These are phyloP conservation scores for Machimus atricapillus DNA, from an alignment of 2,888 invertebrate genomes.

Conservation along the genomic window DNA sequence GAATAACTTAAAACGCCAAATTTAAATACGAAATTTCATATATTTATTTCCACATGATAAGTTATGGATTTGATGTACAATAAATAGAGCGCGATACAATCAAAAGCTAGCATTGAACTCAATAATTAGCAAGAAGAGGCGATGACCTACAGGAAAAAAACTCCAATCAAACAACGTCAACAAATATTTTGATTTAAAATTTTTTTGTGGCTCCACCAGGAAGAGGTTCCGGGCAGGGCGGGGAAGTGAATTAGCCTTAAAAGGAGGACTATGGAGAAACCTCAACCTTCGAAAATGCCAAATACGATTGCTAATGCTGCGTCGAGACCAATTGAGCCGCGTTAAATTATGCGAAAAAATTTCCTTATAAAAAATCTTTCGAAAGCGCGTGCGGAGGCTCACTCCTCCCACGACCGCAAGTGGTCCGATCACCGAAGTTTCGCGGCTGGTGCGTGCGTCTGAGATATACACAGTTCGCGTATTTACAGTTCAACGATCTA, in stretches of 20 bases:
- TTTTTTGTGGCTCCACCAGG: background rate
- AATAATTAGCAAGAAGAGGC: background rate
- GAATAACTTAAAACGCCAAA: background rate
- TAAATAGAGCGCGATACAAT: slow-evolving; percentile 1
- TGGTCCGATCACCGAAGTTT: background rate
- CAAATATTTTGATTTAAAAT: background rate
- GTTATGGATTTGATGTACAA: slow-evolving; percentile 14
- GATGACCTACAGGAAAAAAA: background rate
- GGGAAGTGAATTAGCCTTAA: background rate
- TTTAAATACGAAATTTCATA: background rate
- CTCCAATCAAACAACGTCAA: background rate
- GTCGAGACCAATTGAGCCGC: background rate
- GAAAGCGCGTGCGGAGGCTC: background rate
- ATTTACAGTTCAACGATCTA: slow-evolving; percentile 7
- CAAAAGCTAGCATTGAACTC: background rate
- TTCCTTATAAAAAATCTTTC: background rate
- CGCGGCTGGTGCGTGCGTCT: background rate
- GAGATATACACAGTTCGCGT: background rate
- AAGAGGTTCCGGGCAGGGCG: background rate
- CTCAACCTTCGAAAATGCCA: background rate
- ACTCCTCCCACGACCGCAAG: background rate
- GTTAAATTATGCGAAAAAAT: background rate
- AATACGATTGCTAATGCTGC: background rate
- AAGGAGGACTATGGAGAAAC: background rate
- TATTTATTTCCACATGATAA: slow-evolving; percentile 7